phyloP scores from a whole-genome alignment of 2,888 invertebrate species.

The Linnaemya vulpina region DNA sequence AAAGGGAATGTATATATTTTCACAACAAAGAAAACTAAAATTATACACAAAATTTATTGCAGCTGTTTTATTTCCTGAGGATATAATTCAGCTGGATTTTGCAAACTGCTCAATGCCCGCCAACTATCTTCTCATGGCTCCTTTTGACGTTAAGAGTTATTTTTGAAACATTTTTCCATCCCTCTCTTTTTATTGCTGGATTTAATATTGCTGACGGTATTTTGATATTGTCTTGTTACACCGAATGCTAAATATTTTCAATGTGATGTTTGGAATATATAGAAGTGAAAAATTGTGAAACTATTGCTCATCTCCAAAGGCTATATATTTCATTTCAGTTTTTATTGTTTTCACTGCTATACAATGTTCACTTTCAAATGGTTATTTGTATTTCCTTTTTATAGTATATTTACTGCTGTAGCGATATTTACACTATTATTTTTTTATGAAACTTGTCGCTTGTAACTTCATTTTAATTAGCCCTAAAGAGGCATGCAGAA shows the following conservation, averaged over 20 bases:
- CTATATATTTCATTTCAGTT: conserved; percentile 52
- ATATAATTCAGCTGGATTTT: conserved; percentile 46
- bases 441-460: too few species aligned
- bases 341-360: not conserved
- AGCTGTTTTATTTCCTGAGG: conserved; percentile 40
- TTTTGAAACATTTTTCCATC: conserved; percentile 19
- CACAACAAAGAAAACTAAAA: conserved; percentile 43
- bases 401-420: too few species aligned
- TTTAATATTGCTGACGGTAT: conserved; percentile 24
- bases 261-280: conserved; percentile 47
- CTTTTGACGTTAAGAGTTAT: conserved; percentile 52
- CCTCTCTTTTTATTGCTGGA: conserved; percentile 2
- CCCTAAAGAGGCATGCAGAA: too few species aligned
- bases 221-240: conserved; percentile 28
- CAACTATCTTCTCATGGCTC: conserved; percentile 7
- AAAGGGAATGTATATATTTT: not conserved
- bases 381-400: too few species aligned
- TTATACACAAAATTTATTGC: conserved; percentile 8
- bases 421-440: too few species aligned
- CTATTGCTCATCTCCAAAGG: conserved; percentile 46
- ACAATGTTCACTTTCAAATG: too few species aligned
- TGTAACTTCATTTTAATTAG: too few species aligned
- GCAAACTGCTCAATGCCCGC: conserved; percentile 30
- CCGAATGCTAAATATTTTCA: conserved; percentile 50
- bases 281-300: conserved; percentile 46